phyloP scores from a whole-genome alignment of 2,888 invertebrate genomes.

The Pogonocherus hispidulus region DNA sequence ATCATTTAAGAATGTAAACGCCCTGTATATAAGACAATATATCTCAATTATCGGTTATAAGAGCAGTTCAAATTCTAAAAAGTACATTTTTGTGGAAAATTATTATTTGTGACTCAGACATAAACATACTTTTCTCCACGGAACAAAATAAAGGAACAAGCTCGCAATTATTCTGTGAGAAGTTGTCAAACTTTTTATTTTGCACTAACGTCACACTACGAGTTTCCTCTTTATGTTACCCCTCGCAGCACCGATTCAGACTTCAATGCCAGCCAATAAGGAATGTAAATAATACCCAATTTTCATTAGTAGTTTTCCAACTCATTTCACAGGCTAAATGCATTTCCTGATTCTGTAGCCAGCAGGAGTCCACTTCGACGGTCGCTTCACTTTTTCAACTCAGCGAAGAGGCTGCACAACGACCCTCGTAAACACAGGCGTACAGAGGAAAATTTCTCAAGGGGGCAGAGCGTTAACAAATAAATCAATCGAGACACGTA shows the following conservation, averaged over 20 bases:
- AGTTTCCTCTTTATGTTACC: neutral
- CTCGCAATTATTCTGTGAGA: too few species aligned
- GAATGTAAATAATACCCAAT: constrained; percentile 53
- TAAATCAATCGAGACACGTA: too few species aligned
- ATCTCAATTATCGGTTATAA: too few species aligned
- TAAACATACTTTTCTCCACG: too few species aligned
- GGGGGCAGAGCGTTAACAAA: neutral
- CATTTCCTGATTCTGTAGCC: constrained; percentile 49
- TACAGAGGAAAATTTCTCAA: neutral
- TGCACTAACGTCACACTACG: neutral
- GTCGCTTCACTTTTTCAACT: constrained; percentile 40
- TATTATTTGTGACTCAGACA: too few species aligned
- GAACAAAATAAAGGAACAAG: too few species aligned
- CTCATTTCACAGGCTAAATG: constrained; percentile 51
- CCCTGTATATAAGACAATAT: too few species aligned
- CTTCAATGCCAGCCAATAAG: constrained; percentile 12
- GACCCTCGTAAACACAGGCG: constrained; percentile 1
- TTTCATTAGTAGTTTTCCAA: constrained; percentile 49
- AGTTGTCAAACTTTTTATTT: too few species aligned
- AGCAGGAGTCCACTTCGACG: constrained; percentile 47
- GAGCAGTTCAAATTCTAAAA: too few species aligned
- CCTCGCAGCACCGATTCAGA: neutral
- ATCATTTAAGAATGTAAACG: too few species aligned
- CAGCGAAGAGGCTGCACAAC: constrained; percentile 27
- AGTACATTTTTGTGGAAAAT: too few species aligned